Evolutionary conservation across 2,113 vertebrate genomes (phyloP), one percentile per base, ranked within the genome.

Genomic region (Motacilla tschutschensis): DNA sequence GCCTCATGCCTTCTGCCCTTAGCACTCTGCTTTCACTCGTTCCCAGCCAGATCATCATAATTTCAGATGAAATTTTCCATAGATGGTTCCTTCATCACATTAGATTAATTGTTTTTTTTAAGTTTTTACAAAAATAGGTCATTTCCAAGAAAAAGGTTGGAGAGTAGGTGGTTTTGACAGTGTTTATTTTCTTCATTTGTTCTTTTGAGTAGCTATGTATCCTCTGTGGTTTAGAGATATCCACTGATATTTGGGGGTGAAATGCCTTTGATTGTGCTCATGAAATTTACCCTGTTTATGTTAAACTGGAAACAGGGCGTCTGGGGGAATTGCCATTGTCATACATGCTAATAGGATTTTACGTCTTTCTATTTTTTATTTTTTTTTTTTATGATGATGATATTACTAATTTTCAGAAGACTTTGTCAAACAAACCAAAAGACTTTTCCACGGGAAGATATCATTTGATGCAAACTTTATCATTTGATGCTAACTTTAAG

Each of bases 11-110:
- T 51, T 80, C 86, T 78, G 31, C n/a, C 78, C 57, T 29, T 14
- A 57, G n/a, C 38, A 6, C 22, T 69, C 53, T 8, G 3, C 4
- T 76, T 64, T 64, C 0, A 0, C 24, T 44, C 35, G 1, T 26
- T 69, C 62, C 26, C 55, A 44, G n/a, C 2, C 48, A 59, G n/a
- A 6, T 60, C 35, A 44, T 19, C 0, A 46, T 46, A 41, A 74
- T 35, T 65, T 25, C 21, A 71, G 33, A 7, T 28, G 1, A 51
- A 4, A 48, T 70, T 86, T 86, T 55, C 53, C 36, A n/a, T 36
- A 55, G 14, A 15, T 55, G 9, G 3, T 64, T 78, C 17, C 48
- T 85, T 65, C 12, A 31, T 40, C 16, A 8, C 4, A 11, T 28
- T 48, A 31, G 5, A 10, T 26, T 54, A 12, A 5, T 5, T 40